These are phyloP conservation scores for Myrmecobius fasciatus DNA, from an alignment of 2,113 vertebrate genomes.

Conservation along the genomic window DNA sequence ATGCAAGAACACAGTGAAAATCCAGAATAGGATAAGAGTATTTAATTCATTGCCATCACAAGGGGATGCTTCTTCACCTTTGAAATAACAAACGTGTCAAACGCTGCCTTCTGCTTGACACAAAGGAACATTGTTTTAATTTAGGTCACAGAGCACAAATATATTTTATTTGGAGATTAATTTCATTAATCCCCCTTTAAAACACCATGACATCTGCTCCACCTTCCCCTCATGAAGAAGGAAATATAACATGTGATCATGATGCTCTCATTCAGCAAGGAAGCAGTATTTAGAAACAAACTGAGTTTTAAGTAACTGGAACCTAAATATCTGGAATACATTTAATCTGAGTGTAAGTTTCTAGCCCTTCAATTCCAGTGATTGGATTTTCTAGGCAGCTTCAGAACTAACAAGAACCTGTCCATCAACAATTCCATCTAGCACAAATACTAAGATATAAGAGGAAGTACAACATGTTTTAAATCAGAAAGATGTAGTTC, in stretches of 20 bases:
- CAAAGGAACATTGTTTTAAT: background rate
- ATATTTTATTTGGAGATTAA: background rate
- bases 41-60: background rate
- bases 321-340: background rate
- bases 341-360: background rate
- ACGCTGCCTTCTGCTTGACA: background rate
- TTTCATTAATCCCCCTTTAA: background rate
- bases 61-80: background rate
- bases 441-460: background rate
- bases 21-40: background rate
- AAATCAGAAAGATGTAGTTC: background rate
- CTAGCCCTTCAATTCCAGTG: background rate
- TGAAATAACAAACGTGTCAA: background rate
- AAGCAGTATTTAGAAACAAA: background rate
- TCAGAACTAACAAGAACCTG: background rate
- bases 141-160: background rate
- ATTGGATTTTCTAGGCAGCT: background rate
- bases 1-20: background rate
- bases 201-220: background rate
- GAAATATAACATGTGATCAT: background rate
- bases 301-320: background rate
- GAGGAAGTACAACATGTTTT: background rate
- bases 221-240: background rate
- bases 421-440: background rate
- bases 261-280: background rate